Conservation (phyloP, 1,140 invertebrate genomes). For the Diorhabda elongata region DNA sequence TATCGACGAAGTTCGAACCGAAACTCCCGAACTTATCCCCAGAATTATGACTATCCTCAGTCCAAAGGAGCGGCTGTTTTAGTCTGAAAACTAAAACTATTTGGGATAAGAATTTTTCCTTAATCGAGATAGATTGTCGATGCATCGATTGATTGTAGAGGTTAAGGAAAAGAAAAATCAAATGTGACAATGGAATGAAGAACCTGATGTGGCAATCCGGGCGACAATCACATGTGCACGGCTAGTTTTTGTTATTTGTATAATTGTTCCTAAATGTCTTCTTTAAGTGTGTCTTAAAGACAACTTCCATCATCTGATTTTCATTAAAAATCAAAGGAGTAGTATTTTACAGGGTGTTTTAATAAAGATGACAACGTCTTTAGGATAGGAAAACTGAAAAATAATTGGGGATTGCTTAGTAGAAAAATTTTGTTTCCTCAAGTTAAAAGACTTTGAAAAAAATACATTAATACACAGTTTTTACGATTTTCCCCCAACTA, state of each 20-base stretch:
- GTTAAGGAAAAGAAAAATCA: not conserved
- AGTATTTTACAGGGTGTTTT: too few relatives aligned
- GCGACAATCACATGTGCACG: conserved; percentile 38
- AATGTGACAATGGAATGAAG: conserved; percentile 25
- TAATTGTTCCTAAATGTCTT: conserved; percentile 9
- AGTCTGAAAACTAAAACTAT: too few relatives aligned
- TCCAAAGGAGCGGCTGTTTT: too few relatives aligned
- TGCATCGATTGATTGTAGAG: too few relatives aligned
- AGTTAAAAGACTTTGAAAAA: too few relatives aligned
- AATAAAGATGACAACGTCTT: not conserved
- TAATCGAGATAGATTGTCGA: too few relatives aligned
- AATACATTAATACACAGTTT: too few relatives aligned
- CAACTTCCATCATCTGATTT: conserved; percentile 21
- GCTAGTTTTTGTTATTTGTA: conserved; percentile 10
- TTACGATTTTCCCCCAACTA: too few relatives aligned
- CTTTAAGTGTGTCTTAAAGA: conserved; percentile 28
- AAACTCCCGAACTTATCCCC: too few relatives aligned
- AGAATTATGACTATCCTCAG: too few relatives aligned
- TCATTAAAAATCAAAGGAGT: not conserved
- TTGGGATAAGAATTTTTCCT: too few relatives aligned
- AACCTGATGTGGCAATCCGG: conserved; percentile 39
- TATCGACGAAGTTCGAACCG: not conserved
- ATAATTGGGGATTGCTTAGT: not conserved
- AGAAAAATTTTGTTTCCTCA: not conserved
- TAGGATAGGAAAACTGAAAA: not conserved